A percentile compares a stretch with the other conserved stretches of the same genome.
phyloP scores from a whole-genome alignment of 1,140 invertebrate species.

The Magallana ariakensis region DNA sequence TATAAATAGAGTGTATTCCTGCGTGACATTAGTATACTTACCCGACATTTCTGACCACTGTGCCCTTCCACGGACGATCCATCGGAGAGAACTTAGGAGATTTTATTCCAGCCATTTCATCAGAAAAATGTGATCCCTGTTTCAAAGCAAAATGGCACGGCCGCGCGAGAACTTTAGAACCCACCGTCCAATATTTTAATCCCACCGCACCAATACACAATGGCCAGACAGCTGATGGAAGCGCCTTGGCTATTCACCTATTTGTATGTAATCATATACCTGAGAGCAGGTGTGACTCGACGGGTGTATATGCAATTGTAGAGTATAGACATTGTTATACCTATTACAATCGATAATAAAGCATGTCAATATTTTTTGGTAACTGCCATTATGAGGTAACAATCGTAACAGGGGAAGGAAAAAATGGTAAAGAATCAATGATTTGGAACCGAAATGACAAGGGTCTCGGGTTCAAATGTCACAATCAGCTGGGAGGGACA shows the following conservation, averaged over 20 bases:
- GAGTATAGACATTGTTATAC: not conserved
- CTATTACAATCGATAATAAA: conserved; percentile 10
- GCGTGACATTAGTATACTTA: not conserved
- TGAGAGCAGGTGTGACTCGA: too few species aligned
- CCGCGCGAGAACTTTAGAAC: too few species aligned
- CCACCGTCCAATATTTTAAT: too few species aligned
- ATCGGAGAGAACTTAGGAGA: not conserved
- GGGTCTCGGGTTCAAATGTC: not conserved
- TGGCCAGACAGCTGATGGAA: too few species aligned
- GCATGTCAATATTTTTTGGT: not conserved
- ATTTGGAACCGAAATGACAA: not conserved
- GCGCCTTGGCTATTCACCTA: too few species aligned
- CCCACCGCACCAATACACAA: too few species aligned
- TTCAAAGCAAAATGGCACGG: too few species aligned
- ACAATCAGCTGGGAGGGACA: not conserved
- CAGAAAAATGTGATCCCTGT: not conserved
- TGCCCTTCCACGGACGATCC: not conserved
- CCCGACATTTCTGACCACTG: not conserved
- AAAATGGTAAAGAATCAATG: not conserved
- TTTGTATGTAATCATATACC: too few species aligned
- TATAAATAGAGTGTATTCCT: too few species aligned
- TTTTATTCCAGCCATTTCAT: not conserved
- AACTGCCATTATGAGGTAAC: not conserved
- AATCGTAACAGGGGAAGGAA: not conserved
- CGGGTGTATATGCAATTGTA: too few species aligned